Base-by-base conservation (phyloP, 2,888 invertebrate species). In the Euclidia mi region DNA sequence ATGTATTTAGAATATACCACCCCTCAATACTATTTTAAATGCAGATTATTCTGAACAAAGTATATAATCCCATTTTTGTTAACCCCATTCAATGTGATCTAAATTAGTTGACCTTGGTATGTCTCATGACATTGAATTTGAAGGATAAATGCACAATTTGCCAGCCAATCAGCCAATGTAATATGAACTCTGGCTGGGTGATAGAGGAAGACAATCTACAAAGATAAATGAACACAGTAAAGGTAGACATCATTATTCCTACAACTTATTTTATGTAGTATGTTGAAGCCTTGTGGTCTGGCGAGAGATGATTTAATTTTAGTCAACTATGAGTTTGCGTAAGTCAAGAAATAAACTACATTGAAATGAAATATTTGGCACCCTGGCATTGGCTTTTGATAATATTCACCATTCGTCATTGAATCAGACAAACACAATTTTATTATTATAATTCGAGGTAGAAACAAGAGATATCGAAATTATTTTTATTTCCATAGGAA, bases 401-500 rank as follows among this genome's bases (percentile, higher is more conserved):
- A 25, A 44, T 44, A 40, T 20, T 37, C 49, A 64, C 58, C 63
- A 69, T 64, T 69, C 65, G 61, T 60, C 60, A 37, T 11, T 48
- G 12, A 55, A 60, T 55, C 56, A 61, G 43, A 61, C 45, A 60
- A 65, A 56, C 56, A 65, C 59, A 65, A 56, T 53, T 60, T 56
- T 61, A 61, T 52, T 25, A 25, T 25, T n/a, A n/a, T n/a, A n/a
- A n/a, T n/a, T 2, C 6, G 20, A 59, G 64, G 63, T 57, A 70
- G 73, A 52, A 57, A 25, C 20, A 68, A 77, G 57, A 75, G 53
- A 71, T 63, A 69, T 75, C 71, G 61, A 71, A 58, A 12, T 49
- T 63, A 71, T 77, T 83, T 69, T 81, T 73, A 83, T 88, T 87
- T 87, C 88, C 87, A 82, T 81, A 71, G 87, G 87, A 88, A 88